Evolutionary conservation across 2,797 vertebrate species (phyloP), one percentile per base, ranked within the genome.

Genomic region (Fundulus diaphanus): DNA sequence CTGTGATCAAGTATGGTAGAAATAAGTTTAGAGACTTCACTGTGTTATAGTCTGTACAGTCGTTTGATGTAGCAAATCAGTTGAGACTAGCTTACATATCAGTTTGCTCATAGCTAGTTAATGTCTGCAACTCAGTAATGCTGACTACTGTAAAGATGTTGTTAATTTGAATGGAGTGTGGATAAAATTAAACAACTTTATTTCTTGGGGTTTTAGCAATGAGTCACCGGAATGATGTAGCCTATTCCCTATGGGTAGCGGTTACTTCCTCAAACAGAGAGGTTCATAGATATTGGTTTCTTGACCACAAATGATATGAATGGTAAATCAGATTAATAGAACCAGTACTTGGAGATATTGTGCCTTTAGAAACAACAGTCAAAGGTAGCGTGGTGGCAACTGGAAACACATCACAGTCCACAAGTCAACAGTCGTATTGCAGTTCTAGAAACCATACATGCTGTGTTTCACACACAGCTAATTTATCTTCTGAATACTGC

Each of bases 1-100:
- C 35, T 40, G 12, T 6, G 52, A 27, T 15, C 3, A 52, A 27
- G 8, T 59, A 5, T 33, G 33, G 18, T 13, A 29, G 24, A 22
- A 52, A 18, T 54, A 51, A 24, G 37, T 57, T 42, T 44, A 44
- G 54, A 44, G 37, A 56, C 27, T 57, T 59, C 56, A 31, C 13
- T 56, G 51, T 31, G 27, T 72, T 31, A 42, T 16, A 42, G 54
- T 59, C 33, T 72, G 20, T 24, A n/a, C 29, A 35, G 20, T 13
- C 9, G 22, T 61, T 46, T 24, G 20, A 61, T 61, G 56, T 72
- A 72, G 71, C 54, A 44, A 31, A 31, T 29, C 54, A 59, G 40
- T 3, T 72, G 6, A 61, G 3, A n/a, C 59, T 33, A 33, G 40
- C 56, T 44, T 31, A 72, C 40, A 24, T 31, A 59, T 44, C 18